phyloP scores from a whole-genome alignment of 2,797 vertebrate genomes.

The Sebastes diaconus region DNA sequence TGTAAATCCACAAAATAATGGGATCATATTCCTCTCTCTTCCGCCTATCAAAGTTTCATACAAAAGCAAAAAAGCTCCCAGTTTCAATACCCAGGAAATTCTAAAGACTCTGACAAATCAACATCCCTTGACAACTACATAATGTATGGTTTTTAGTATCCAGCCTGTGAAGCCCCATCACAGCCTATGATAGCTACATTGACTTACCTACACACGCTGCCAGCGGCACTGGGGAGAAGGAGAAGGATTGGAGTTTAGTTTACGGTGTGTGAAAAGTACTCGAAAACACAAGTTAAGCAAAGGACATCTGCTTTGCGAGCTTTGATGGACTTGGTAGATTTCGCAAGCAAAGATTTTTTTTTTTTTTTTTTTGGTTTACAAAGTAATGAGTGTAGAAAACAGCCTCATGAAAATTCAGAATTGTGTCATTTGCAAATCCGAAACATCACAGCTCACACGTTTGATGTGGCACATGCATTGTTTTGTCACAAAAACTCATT shows the following conservation, averaged over 20 bases:
- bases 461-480: constrained; percentile 32
- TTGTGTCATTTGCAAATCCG: constrained; percentile 28
- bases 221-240: constrained; percentile 69
- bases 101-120: constrained; percentile 82
- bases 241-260: constrained; percentile 45
- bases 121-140: constrained; percentile 82
- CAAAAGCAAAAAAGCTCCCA: constrained; percentile 77
- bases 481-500: constrained; percentile 26
- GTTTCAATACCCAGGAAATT: constrained; percentile 77
- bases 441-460: constrained; percentile 38
- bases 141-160: constrained; percentile 82
- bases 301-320: constrained; percentile 46
- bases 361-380: constrained; percentile 6
- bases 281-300: constrained; percentile 42
- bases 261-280: constrained; percentile 32
- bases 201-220: constrained; percentile 80
- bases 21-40: constrained; percentile 83
- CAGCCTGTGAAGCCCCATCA: constrained; percentile 81
- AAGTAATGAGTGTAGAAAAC: constrained; percentile 39
- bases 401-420: constrained; percentile 45
- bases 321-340: constrained; percentile 50
- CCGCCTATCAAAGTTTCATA: constrained; percentile 82
- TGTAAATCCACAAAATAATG: constrained; percentile 83
- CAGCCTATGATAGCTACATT: constrained; percentile 84
- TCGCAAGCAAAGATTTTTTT: constrained; percentile 22